Evolutionary conservation across 1,140 invertebrate genomes (phyloP).

Genomic region (Globodera ellingtonae): DNA sequence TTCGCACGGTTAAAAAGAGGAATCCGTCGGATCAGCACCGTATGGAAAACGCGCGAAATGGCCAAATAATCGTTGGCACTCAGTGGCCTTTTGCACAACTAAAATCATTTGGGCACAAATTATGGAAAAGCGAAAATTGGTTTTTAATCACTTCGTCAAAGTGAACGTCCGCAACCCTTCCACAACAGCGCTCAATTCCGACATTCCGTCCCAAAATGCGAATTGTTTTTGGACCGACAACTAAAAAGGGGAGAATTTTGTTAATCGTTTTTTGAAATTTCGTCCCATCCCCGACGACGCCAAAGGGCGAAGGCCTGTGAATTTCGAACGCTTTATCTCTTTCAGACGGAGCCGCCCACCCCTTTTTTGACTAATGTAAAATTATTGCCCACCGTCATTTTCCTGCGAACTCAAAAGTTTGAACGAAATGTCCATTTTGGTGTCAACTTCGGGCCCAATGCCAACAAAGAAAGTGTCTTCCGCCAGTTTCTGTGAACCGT

Average conservation of each 20-base stretch:
- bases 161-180: constrained; percentile 82
- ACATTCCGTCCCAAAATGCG: constrained; percentile 86
- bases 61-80: constrained; percentile 91
- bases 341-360: too few species aligned
- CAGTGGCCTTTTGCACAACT: constrained; percentile 70
- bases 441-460: constrained; percentile 69
- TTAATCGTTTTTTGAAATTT: not conserved
- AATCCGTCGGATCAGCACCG: constrained; percentile 79
- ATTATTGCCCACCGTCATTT: constrained; percentile 74
- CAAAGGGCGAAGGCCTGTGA: too few species aligned
- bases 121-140: constrained; percentile 29
- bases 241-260: constrained; percentile 54
- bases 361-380: too few species aligned
- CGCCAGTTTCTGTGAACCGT: constrained; percentile 17
- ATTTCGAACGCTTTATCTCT: too few species aligned
- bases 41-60: constrained; percentile 85
- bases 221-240: constrained; percentile 79
- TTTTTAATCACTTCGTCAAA: constrained; percentile 84
- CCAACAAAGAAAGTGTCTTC: constrained; percentile 45
- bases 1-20: constrained; percentile 75
- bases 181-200: constrained; percentile 84
- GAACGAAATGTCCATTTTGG: constrained; percentile 79
- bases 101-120: constrained; percentile 28
- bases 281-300: too few species aligned
- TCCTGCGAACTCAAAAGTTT: constrained; percentile 85